Conservation (phyloP, 53 echinoderm and acorn worm species). For the Arbacia lixula region DNA sequence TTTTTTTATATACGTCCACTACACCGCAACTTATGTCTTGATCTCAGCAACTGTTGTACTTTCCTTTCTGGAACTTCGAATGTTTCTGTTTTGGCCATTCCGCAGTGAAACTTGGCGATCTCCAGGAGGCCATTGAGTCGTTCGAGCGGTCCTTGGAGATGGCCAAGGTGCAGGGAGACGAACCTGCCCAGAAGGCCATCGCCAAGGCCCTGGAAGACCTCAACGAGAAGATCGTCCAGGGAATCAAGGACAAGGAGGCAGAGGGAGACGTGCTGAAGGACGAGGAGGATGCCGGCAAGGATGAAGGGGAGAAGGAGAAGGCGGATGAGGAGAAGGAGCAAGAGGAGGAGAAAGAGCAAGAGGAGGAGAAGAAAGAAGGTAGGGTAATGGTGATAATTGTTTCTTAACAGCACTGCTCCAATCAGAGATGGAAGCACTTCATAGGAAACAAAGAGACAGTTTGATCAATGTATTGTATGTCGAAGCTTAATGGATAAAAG, state of each 20-base stretch:
- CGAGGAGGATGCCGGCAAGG: constrained; percentile 35
- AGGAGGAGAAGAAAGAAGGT: constrained; percentile 48
- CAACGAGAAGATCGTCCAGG: constrained; percentile 98
- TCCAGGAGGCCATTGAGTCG: constrained; percentile 96
- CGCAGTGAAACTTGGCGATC: constrained; percentile 94
- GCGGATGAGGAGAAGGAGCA: constrained; percentile 53
- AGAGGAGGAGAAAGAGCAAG: constrained; percentile 53
- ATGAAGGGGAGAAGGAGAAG: constrained; percentile 44
- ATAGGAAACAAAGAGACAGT: too few relatives aligned
- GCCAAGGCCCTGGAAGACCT: constrained; percentile 94
- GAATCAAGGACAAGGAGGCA: constrained; percentile 84
- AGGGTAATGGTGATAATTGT: too few relatives aligned
- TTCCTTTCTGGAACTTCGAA: too few relatives aligned
- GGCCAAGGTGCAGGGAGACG: constrained; percentile 96
- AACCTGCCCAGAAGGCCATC: constrained; percentile 94
- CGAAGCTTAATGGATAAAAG: too few relatives aligned
- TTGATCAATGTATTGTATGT: too few relatives aligned
- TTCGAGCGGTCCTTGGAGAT: constrained; percentile 98
- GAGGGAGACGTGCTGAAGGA: constrained; percentile 68
- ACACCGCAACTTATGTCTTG: too few relatives aligned
- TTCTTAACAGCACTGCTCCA: too few relatives aligned
- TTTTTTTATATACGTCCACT: too few relatives aligned
- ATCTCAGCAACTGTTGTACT: too few relatives aligned
- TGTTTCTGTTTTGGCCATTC: too few relatives aligned
- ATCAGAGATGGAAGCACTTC: too few relatives aligned